Evolutionary conservation across 2,888 invertebrate genomes (phyloP).

Genomic region (Sarcophaga rosellei): DNA sequence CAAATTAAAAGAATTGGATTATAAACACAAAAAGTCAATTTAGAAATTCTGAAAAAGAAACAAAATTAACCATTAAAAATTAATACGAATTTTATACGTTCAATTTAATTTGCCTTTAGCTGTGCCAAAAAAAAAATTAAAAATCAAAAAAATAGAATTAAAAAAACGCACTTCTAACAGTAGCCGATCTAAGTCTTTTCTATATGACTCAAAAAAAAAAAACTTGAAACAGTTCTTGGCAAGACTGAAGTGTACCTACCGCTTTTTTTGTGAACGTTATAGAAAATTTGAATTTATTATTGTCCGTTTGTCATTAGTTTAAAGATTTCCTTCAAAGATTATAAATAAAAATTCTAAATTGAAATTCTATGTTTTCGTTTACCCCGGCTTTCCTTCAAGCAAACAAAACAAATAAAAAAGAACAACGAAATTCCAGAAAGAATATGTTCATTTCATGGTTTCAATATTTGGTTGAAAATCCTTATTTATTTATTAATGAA

Average conservation of each 20-base stretch:
- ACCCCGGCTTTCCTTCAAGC: background rate
- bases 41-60: conserved; percentile 33
- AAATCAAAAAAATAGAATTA: background rate
- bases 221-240: too few relatives aligned
- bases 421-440: background rate
- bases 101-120: conserved; percentile 44
- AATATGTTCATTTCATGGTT: background rate
- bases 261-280: conserved; percentile 15
- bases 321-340: conserved; percentile 63
- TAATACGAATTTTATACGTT: conserved; percentile 57
- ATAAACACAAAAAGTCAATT: conserved; percentile 63
- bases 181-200: conserved; percentile 59
- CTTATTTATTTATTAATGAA: conserved; percentile 38
- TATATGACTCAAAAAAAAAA: background rate
- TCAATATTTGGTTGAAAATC: conserved; percentile 20
- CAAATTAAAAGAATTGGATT: conserved; percentile 7
- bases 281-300: conserved; percentile 59
- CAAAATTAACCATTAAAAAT: conserved; percentile 48
- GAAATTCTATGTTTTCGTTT: conserved; percentile 54
- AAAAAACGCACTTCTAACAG: conserved; percentile 15
- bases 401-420: background rate
- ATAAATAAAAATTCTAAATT: conserved; percentile 55
- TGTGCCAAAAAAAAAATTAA: conserved; percentile 7
- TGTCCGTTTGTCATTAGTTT: conserved; percentile 63
- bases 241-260: background rate